Evolutionary conservation across 2,797 vertebrate genomes (phyloP).

Genomic region (Streptopelia turtur): DNA sequence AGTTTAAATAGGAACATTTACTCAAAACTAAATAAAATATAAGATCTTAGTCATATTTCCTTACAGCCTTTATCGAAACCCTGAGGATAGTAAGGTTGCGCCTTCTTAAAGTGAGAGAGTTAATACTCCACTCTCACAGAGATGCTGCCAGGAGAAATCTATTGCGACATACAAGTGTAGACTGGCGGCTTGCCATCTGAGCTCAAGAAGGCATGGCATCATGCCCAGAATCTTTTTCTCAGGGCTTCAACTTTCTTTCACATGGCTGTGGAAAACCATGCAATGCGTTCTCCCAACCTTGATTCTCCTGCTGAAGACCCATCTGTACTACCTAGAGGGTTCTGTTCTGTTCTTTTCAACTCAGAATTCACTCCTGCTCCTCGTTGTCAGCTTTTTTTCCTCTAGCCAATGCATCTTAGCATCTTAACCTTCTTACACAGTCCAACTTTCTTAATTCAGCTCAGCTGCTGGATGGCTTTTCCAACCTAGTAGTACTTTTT

Average conservation of each 20-base stretch:
- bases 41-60: slow-evolving; percentile 8
- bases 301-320: slow-evolving; percentile 23
- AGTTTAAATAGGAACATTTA: slow-evolving; percentile 25
- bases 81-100: background rate
- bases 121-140: background rate
- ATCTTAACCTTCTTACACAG: background rate
- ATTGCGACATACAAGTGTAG: background rate
- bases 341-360: background rate
- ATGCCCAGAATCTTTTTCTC: slow-evolving; percentile 31
- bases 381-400: background rate
- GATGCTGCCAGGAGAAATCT: slow-evolving; percentile 29
- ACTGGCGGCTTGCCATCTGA: slow-evolving; percentile 47
- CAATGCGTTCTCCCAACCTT: slow-evolving; percentile 18
- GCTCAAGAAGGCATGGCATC: slow-evolving; percentile 41
- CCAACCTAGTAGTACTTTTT: background rate
- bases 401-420: background rate
- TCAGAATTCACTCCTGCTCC: background rate
- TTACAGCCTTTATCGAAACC: background rate
- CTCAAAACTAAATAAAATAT: slow-evolving; percentile 27
- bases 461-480: background rate
- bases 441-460: background rate
- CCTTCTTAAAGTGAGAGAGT: background rate
- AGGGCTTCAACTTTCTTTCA: slow-evolving; percentile 22
- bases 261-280: slow-evolving; percentile 14
- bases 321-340: slow-evolving; percentile 15